Percentiles rank a stretch among this genome's conserved stretches.
Evolutionary conservation across 2,113 vertebrate genomes (phyloP).

Genomic region (Murina feae): DNA sequence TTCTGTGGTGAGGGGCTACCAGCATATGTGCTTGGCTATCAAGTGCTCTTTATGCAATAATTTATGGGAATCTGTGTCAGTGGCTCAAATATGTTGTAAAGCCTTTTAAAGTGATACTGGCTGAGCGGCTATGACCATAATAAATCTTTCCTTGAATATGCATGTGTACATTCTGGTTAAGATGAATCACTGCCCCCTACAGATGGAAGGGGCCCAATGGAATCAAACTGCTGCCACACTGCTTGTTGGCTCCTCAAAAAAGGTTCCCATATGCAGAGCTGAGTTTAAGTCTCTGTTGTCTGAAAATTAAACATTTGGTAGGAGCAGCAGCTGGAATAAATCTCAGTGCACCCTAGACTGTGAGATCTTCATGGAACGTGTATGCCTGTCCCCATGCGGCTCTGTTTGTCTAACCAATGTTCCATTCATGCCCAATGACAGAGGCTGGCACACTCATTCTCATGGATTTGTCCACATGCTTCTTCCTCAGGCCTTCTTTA

Average conservation of each 20-base stretch:
- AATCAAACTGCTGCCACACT: not conserved
- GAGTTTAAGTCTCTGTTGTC: not conserved
- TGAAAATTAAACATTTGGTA: not conserved
- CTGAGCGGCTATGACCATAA: not conserved
- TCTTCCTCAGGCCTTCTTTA: not conserved
- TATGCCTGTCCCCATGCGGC: not conserved
- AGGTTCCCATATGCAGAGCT: not conserved
- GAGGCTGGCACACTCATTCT: not conserved
- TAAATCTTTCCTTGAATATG: not conserved
- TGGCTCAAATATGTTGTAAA: not conserved
- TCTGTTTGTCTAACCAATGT: not conserved
- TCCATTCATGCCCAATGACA: not conserved
- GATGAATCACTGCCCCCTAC: not conserved
- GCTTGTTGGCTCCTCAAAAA: not conserved
- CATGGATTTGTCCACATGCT: not conserved
- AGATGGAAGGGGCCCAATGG: not conserved
- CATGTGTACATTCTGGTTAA: not conserved
- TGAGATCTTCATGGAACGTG: not conserved
- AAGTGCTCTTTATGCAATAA: not conserved
- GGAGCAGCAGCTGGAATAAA: not conserved
- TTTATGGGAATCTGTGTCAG: not conserved
- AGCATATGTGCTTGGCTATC: not conserved
- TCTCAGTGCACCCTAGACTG: not conserved
- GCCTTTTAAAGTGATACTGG: not conserved
- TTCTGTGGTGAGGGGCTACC: not conserved